Evolutionary conservation across 2,888 invertebrate genomes (phyloP), one percentile per base, ranked within the genome.

Genomic region (Leptothorax acervorum): DNA sequence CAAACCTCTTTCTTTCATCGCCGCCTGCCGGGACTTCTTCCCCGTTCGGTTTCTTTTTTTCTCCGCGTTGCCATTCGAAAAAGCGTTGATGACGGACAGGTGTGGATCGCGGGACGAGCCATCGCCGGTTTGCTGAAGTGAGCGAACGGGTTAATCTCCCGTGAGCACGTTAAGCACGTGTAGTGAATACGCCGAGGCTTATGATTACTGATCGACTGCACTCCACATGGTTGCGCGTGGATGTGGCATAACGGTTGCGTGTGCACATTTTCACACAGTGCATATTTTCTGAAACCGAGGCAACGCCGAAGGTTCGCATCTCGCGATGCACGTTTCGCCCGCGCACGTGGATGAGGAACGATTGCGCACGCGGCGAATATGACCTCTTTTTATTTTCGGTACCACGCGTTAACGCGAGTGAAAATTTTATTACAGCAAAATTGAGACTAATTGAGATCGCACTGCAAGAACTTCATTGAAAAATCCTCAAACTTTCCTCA

Each of bases 191-290:
- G 15, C 66, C 35, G 71, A 81, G 48, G 60, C 73, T 81, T 81
- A 73, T 81, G 79, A 81, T 81, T 81, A 71, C 51, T 15, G n/a
- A 73, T 81, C 76, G 55, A 68, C 53, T n/a, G n/a, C 31, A 78
- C n/a, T 53, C 35, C 71, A 71, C 73, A 79, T 60, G 66, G 35
- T 31, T 31, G 18, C 15, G 62, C 62, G 48, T 75, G n/a, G 62
- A 76, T 63, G 65, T 53, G 42, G 79, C 57, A 71, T 81, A 81
- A 81, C 79, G 79, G 73, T 45, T 48, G 66, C 57, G 53, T 55
- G 55, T 45, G 48, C 60, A 68, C 39, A 73, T 71, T 71, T 81
- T 79, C 57, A 35, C 57, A 35, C 55, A 55, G 55, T 53, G n/a
- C 15, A 70, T 62, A 65, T 51, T 71, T 81, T 81, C 60, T 81